Conservation (phyloP, 1,140 invertebrate genomes). For the Maconellicoccus hirsutus region DNA sequence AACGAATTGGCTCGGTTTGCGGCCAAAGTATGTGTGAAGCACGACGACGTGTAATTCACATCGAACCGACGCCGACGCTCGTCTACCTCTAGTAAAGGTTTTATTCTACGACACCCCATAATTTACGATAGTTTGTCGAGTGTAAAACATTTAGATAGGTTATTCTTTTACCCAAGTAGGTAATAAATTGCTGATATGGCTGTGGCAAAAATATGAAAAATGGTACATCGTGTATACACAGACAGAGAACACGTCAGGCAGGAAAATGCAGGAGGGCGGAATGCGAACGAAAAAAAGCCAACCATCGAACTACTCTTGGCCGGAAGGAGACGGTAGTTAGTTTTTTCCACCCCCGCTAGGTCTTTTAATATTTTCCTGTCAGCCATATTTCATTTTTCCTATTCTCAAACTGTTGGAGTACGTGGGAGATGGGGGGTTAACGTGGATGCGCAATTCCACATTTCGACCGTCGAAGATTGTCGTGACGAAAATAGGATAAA, state of each 20-base stretch:
- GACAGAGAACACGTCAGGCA: neutral
- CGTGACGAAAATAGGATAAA: neutral
- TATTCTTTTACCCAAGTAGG: neutral
- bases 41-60: too few relatives aligned
- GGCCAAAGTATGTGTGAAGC: too few relatives aligned
- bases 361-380: conserved; percentile 22
- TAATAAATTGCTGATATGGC: conserved; percentile 13
- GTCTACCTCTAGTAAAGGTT: too few relatives aligned
- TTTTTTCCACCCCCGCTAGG: neutral
- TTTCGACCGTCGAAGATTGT: neutral
- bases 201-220: conserved; percentile 6
- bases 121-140: too few relatives aligned
- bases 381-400: conserved; percentile 18
- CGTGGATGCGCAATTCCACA: conserved; percentile 1
- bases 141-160: neutral
- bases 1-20: too few relatives aligned
- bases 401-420: neutral
- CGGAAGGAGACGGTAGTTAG: neutral
- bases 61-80: too few relatives aligned
- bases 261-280: neutral
- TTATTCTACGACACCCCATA: too few relatives aligned
- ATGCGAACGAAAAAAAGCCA: neutral
- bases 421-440: neutral
- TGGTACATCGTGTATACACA: neutral
- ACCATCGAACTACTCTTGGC: neutral